These are phyloP conservation scores for Macropodus opercularis DNA, from an alignment of 2,797 vertebrate species.

Conservation along the genomic window DNA sequence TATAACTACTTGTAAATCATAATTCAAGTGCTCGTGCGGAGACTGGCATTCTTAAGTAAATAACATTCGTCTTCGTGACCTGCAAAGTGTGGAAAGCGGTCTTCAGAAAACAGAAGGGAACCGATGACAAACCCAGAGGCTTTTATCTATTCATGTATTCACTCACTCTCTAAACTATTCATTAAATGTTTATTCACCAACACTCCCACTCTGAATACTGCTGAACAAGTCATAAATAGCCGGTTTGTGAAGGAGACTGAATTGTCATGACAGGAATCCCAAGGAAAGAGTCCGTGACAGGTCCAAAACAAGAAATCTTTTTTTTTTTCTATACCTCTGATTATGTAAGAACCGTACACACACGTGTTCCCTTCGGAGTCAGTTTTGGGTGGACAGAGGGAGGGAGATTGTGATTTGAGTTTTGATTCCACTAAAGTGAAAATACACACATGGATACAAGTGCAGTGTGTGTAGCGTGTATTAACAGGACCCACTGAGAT, in stretches of 20 bases:
- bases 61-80: constrained; percentile 20
- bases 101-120: constrained; percentile 1
- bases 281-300: background rate
- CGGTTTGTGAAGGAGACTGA: constrained; percentile 23
- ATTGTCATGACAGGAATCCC: constrained; percentile 30
- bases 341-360: background rate
- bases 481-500: constrained; percentile 51
- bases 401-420: no score
- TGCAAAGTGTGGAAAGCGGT: background rate
- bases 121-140: constrained; percentile 9
- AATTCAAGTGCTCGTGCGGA: constrained; percentile 9
- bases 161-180: constrained; percentile 43
- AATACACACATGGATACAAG: constrained; percentile 1
- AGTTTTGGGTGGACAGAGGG: no score
- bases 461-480: constrained; percentile 37
- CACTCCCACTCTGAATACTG: constrained; percentile 28
- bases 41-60: constrained; percentile 11
- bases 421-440: no score
- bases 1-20: no score
- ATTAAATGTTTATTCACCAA: constrained; percentile 48
- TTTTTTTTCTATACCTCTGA: background rate
- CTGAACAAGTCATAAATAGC: constrained; percentile 36
- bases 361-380: constrained; percentile 11
- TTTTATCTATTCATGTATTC: constrained; percentile 59
- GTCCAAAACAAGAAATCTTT: constrained; percentile 8